Conservation (phyloP, 2,888 invertebrate species). For the Steinernema scapterisci region DNA sequence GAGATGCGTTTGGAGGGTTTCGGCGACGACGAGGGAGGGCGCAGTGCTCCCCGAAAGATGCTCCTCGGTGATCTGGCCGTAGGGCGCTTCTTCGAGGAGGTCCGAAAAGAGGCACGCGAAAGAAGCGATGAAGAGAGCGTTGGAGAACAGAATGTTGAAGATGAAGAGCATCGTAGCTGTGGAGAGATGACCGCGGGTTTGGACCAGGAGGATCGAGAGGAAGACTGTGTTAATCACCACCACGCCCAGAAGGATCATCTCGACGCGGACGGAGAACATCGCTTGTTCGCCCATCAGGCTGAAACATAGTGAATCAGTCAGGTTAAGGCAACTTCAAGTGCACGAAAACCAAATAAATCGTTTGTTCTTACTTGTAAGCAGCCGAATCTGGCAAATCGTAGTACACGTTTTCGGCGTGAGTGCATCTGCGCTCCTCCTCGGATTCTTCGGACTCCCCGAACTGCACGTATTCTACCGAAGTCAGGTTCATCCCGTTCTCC, state of each 20-base stretch:
- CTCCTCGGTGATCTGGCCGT: constrained; percentile 54
- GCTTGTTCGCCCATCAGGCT: constrained; percentile 50
- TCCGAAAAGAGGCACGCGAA: constrained; percentile 61
- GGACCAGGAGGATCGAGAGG: constrained; percentile 51
- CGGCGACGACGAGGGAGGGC: constrained; percentile 55
- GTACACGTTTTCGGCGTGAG: constrained; percentile 12
- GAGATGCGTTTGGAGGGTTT: constrained; percentile 64
- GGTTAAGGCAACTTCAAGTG: background rate
- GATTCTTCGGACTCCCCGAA: background rate
- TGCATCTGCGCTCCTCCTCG: constrained; percentile 7
- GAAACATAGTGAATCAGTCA: background rate
- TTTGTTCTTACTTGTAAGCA: background rate
- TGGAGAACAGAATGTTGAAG: constrained; percentile 63
- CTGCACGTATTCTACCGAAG: background rate
- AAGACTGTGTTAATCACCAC: constrained; percentile 59
- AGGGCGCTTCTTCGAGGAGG: constrained; percentile 49
- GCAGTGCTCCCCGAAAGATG: constrained; percentile 15
- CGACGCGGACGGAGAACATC: constrained; percentile 52
- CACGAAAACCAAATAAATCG: background rate
- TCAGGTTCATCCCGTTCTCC: constrained; percentile 9
- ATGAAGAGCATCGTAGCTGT: constrained; percentile 62
- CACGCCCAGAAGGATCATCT: constrained; percentile 51
- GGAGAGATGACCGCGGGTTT: constrained; percentile 59
- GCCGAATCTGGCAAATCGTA: background rate
- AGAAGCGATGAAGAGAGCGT: constrained; percentile 62